Evolutionary conservation across 2,888 invertebrate species (phyloP), one percentile per base, ranked within the genome.

Genomic region (Dryomyza anilis): DNA sequence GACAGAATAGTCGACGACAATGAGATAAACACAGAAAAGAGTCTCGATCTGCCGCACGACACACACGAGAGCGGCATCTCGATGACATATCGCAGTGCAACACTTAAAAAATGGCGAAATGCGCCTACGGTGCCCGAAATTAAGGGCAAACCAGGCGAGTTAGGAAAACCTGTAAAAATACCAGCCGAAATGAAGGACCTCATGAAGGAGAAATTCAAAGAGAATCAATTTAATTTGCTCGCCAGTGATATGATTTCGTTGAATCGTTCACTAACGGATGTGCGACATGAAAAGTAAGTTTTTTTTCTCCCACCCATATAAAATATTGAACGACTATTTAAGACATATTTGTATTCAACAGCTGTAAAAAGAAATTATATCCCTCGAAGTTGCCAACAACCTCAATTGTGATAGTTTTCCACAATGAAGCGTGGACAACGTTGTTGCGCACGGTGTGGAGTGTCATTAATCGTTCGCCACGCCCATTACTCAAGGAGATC

Each of bases 361-460:
- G 93, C 68, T 95, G 95, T 83, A 92, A 91, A 82, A 87, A 85
- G 74, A 95, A 95, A 81, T 85, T 84, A 64, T 93, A 95, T 83
- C 89, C 91, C 45, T 86, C 87, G 53, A 85, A 91, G 70, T 86
- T 98, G 76, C 98, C 98, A 4, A 91, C 93, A 46, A 97, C 98
- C 23, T 95, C 96, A 76, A 95, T 99, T 75, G 96, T 99, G 68
- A 97, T 99, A 76, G 98, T 99, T 61, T 99, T 99, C 85, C 98
- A 99, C 86, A 99, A 99, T 83, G 98, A 99, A 84, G 98, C 98
- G 0, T 98, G 98, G 98, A 91, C 95, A 48, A 99, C 98, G 0
- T 87, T 99, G 21, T 86, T 98, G 68, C 87, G 98, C 58, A 98
- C 98, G 0, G 95, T 98, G 39, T 95, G 96, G 92, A 97, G 96